Evolutionary conservation across 2,888 invertebrate species (phyloP), one percentile per base, ranked within the genome.

Genomic region (Eristalis intricaria): DNA sequence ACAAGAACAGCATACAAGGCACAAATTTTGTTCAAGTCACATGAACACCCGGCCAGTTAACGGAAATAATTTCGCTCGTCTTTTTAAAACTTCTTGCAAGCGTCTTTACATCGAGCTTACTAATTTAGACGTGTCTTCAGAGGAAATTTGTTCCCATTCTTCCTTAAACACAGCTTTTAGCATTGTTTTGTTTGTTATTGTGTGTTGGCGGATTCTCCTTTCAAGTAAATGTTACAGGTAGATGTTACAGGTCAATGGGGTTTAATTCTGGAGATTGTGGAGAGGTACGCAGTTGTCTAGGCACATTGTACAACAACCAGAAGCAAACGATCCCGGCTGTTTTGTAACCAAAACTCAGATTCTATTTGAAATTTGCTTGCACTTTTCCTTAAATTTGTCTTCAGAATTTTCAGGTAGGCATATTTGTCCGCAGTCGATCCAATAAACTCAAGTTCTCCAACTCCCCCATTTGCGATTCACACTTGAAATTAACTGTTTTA

Each of bases 401-500:
- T 65, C 40, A 82, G 61, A 61, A 60, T 71, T 29, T 76, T 22
- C 1, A 83, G 58, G 58, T 83, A 66, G n/a, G 35, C 29, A 70
- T 58, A 76, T 76, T 76, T 75, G 65, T 76, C 23, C 65, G 76
- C 65, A 29, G 71, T 71, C 19, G 40, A 70, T 38, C 71, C 82
- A 71, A 83, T 66, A 66, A 76, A 70, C 38, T 70, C 71, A 61
- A 76, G 40, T 35, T 66, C 70, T 58, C 76, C 58, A 70, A 70
- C 35, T 60, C 38, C 38, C 38, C 38, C 60, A 60, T 61, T 65
- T 65, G 76, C 66, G 66, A 76, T 76, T 70, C 69, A 75, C 26
- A 2, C 26, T 3, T 26, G 26, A 26, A 26, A 26, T n/a, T 26
- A 3, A 26, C 1, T 26, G 26, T n/a, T n/a, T n/a, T n/a, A n/a